Percentiles rank a stretch among this genome's conserved stretches.
Conservation (phyloP, 2,797 vertebrate genomes). For the Chelmon rostratus region DNA sequence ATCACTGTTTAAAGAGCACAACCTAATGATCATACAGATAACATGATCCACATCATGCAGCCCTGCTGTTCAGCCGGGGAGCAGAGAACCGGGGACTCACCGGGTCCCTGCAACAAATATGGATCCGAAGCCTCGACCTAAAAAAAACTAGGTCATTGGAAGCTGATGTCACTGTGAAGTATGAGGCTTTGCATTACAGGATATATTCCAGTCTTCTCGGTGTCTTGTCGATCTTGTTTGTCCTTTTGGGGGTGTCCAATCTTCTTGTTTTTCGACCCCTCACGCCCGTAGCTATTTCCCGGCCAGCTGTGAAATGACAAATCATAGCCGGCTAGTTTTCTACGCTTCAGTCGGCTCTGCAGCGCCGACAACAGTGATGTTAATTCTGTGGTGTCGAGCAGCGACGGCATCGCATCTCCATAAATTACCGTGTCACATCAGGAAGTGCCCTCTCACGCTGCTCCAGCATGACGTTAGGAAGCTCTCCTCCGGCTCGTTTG, state of each 20-base stretch:
- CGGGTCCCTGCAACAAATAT: conserved; percentile 9
- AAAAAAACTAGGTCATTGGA: conserved; percentile 43
- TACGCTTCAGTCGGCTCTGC: conserved; percentile 12
- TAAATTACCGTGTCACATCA: conserved; percentile 56
- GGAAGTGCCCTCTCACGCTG: conserved; percentile 31
- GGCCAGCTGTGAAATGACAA: conserved; percentile 57
- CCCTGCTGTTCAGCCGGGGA: not conserved
- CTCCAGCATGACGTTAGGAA: conserved; percentile 39
- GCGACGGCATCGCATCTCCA: conserved; percentile 55
- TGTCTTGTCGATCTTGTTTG: conserved; percentile 21
- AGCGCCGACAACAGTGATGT: conserved; percentile 48
- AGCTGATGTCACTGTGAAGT: conserved; percentile 41
- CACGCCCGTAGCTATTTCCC: conserved; percentile 24
- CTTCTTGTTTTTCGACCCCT: conserved; percentile 38
- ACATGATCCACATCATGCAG: not conserved
- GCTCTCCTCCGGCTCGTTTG: conserved; percentile 29
- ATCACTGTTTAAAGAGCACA: too few species aligned
- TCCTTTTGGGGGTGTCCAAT: conserved; percentile 29
- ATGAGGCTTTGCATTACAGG: conserved; percentile 24
- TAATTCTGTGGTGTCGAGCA: conserved; percentile 45
- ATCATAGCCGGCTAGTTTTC: conserved; percentile 41
- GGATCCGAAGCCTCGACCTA: conserved; percentile 35
- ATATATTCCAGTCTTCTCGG: conserved; percentile 14
- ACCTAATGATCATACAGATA: too few species aligned
- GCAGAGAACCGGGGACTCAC: conserved; percentile 10